Base-by-base conservation (phyloP, 1,140 invertebrate species). In the Penaeus chinensis region DNA sequence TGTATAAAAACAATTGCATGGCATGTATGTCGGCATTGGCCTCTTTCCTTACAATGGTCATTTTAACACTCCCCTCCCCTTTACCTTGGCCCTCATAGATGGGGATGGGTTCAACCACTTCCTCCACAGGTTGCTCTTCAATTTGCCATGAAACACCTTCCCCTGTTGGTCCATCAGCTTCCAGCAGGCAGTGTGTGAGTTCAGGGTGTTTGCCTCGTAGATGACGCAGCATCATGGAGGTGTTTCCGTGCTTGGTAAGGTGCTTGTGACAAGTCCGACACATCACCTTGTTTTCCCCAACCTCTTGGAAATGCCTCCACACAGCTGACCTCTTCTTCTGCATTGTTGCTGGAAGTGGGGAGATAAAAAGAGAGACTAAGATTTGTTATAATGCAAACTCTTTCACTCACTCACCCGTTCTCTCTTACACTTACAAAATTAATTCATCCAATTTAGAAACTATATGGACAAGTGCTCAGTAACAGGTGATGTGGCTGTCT, bases 231-330 rank as follows among this genome's bases (percentile, higher is more conserved):
- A 87, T 87, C 80, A 87, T 87, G 19, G 86, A 87, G 19, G 86
- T 87, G 81, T 87, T 87, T n/a, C 86, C 86, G 54, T 87, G 81
- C 32, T 87, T 87, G 10, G 86, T 87, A 16, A 87, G 86, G 24
- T 62, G 80, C 71, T 87, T 87, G 71, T 87, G 86, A 37, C 86
- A 87, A 5, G 86, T 87, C 20, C 80, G 60, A 32, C 86, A 87
- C 20, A 18, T 37, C 27, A 87, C 86, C n/a, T 87, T 87, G 65
- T 87, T 87, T 24, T 82, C 86, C n/a, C 80, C 71, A 16, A 82
- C 86, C 62, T 87, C 86, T n/a, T 63, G 62, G 54, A 87, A 87
- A 27, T 87, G 86, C 2, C 86, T 60, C 86, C 86, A 87, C 61
- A 87, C 86, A n/a, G 86, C 74, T 42, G 86, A 87, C 18, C 86